Conservation (phyloP, 1,140 invertebrate genomes). For the Papilio helenus region DNA sequence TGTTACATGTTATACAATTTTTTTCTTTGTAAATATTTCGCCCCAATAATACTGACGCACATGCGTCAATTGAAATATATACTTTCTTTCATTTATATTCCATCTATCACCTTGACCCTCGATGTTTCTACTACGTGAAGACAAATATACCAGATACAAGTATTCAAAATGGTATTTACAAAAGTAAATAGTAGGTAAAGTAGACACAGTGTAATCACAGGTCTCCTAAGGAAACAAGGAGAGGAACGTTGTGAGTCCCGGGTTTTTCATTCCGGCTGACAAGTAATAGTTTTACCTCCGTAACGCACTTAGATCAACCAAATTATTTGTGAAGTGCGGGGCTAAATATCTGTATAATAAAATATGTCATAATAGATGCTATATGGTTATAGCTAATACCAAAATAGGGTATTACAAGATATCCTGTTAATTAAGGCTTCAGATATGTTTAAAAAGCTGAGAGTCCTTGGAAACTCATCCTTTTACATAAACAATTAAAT, state of each 20-base stretch:
- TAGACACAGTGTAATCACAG: not conserved
- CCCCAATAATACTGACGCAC: constrained; percentile 74
- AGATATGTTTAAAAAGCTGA: too few relatives aligned
- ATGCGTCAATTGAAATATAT: constrained; percentile 63
- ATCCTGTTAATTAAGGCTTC: too few relatives aligned
- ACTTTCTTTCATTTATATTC: constrained; percentile 54
- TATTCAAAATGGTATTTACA: not conserved
- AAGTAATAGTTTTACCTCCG: too few relatives aligned
- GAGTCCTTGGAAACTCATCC: too few relatives aligned
- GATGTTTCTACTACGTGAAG: not conserved
- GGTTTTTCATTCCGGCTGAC: too few relatives aligned
- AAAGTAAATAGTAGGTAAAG: not conserved
- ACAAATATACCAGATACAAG: constrained; percentile 2
- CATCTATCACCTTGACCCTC: not conserved
- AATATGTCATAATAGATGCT: not conserved
- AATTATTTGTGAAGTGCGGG: not conserved
- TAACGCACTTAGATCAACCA: not conserved
- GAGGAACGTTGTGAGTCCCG: too few relatives aligned
- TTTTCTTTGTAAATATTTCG: constrained; percentile 81
- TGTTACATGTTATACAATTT: constrained; percentile 72
- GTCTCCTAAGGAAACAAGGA: not conserved
- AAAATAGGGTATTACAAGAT: too few relatives aligned
- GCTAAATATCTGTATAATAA: not conserved
- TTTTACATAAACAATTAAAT: too few relatives aligned
- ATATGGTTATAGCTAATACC: not conserved